phyloP scores from a whole-genome alignment of 2,113 vertebrate genomes.

The Sinosuthora webbiana region DNA sequence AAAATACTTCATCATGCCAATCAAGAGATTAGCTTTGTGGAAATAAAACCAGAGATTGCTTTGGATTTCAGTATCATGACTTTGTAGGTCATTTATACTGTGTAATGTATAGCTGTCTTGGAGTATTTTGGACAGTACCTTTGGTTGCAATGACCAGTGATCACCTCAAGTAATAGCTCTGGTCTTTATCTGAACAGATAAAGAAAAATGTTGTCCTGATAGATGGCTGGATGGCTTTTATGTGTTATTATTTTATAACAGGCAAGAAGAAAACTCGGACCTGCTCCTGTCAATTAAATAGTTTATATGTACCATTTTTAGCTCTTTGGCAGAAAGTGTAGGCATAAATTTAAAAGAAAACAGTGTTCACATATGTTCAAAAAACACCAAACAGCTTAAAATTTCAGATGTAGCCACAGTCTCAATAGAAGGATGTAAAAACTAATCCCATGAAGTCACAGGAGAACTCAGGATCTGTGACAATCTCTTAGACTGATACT shows the following conservation, averaged over 20 bases:
- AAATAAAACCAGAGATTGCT: not conserved
- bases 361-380: not conserved
- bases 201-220: not conserved
- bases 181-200: not conserved
- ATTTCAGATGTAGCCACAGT: not conserved
- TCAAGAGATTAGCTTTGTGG: not conserved
- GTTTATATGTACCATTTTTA: not conserved
- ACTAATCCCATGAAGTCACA: not conserved
- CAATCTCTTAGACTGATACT: not conserved
- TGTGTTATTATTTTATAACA: not conserved
- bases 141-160: not conserved
- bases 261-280: not conserved
- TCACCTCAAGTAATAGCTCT: not conserved
- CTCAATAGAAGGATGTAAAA: not conserved
- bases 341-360: not conserved
- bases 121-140: not conserved
- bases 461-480: not conserved
- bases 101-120: not conserved
- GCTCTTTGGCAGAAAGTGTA: not conserved
- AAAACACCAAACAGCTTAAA: not conserved
- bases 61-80: not conserved
- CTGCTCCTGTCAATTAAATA: not conserved
- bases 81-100: not conserved
- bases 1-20: not conserved
- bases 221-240: not conserved